Base-by-base conservation (phyloP, 2,797 vertebrate genomes). In the Rhinichthys osculus region DNA sequence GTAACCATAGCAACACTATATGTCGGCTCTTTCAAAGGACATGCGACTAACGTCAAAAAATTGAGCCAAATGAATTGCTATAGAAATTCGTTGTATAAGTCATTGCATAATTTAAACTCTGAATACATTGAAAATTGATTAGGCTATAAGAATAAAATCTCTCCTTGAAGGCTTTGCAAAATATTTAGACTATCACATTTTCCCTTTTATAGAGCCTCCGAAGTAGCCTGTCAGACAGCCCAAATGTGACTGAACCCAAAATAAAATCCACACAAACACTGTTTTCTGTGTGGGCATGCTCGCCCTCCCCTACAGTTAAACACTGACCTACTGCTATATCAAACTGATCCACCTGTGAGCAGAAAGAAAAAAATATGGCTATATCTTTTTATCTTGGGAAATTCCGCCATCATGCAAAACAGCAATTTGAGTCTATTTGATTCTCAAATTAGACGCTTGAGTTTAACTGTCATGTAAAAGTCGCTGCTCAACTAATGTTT, bases 221-320 rank as follows among this genome's bases (percentile, higher is more conserved):
- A 11, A 66, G n/a, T 33, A 52, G n/a, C 35, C 81, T 76, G 85
- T 85, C 83, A 50, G 79, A 62, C 35, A n/a, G 23, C 78, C 77
- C 86, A 89, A 11, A 10, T 85, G 89, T 90, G 83, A 88, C 83
- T 38, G 21, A 40, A 70, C 66, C 81, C 66, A 62, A 89, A 86
- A 88, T 82, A 83, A 88, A 84, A 79, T 72, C 78, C 84, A 81
- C 59, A 86, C 52, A 7, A 47, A 8, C 76, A 44, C 52, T 44
- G 38, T 78, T 78, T 86, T 70, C 38, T 72, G 64, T 78, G 85
- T 70, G 73, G 79, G 47, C 83, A 70, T 78, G 19, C 38, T 85
- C 50, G 38, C 52, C 66, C 64, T 70, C 69, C 52, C 54, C 66
- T 62, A 10, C 19, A 27, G 27, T 71, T 62, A 57, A 70, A 79